Conservation (phyloP, 2,113 vertebrate genomes). For the Saimiri boliviensis region DNA sequence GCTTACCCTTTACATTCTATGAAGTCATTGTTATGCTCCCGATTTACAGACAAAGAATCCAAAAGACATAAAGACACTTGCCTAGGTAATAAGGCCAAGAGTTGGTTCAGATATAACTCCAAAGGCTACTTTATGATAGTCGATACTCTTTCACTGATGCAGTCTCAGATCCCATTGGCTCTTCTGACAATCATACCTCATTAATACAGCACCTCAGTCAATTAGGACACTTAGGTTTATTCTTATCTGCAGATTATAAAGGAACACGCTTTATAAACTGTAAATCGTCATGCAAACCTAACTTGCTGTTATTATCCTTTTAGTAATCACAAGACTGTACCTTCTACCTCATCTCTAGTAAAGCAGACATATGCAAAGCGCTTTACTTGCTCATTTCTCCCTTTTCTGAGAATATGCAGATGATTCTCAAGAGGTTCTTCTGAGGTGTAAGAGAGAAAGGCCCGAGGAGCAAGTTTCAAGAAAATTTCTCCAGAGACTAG, state of each 20-base stretch:
- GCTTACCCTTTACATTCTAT: neutral
- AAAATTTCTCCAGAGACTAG: neutral
- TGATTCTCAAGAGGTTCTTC: neutral
- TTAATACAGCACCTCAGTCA: neutral
- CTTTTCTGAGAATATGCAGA: neutral
- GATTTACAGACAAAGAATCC: neutral
- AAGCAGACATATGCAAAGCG: neutral
- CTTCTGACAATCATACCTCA: neutral
- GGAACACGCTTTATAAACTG: neutral
- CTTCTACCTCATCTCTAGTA: neutral
- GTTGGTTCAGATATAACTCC: neutral
- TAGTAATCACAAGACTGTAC: neutral
- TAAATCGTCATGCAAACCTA: neutral
- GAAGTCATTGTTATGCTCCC: neutral
- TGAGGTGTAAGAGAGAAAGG: neutral
- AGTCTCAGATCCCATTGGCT: neutral
- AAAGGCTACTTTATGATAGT: neutral
- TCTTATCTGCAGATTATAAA: neutral
- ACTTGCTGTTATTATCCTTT: neutral
- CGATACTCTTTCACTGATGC: neutral
- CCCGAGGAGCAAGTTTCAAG: neutral
- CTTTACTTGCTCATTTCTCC: neutral
- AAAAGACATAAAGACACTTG: neutral
- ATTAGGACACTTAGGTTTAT: neutral
- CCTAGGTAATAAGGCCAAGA: neutral